Conservation (phyloP, 2,113 vertebrate species). For the Litocranius walleri region DNA sequence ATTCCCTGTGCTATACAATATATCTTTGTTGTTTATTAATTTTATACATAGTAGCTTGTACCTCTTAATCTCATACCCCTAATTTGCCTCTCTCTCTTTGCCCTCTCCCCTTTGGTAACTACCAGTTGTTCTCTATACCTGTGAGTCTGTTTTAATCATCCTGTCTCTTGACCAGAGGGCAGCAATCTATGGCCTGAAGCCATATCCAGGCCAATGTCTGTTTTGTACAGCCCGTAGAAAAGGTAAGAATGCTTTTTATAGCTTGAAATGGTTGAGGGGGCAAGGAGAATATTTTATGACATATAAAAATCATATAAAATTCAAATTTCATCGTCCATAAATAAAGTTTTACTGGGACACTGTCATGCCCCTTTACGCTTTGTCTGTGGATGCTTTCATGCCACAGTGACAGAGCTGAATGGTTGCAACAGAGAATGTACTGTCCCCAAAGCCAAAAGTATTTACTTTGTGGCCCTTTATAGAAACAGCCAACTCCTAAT, state of each 20-base stretch:
- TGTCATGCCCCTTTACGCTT: fast-evolving
- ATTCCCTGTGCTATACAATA: neutral
- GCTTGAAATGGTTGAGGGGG: neutral
- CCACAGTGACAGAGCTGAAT: neutral
- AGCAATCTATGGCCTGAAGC: neutral
- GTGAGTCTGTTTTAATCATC: neutral
- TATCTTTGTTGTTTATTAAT: neutral
- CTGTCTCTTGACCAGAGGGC: neutral
- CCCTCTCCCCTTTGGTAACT: neutral
- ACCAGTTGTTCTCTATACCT: neutral
- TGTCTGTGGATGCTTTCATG: neutral
- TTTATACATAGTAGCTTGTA: neutral
- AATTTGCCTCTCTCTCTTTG: neutral
- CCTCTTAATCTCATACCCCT: neutral
- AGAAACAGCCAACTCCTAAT: neutral
- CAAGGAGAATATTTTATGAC: neutral
- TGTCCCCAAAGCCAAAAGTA: neutral
- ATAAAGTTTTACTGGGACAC: neutral
- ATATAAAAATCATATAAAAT: neutral
- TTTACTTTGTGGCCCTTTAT: neutral
- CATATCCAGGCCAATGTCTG: neutral
- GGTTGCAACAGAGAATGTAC: neutral
- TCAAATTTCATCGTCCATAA: neutral
- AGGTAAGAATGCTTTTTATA: neutral
- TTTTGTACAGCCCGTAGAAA: neutral